Evolutionary conservation across 2,797 vertebrate genomes (phyloP), one percentile per base, ranked within the genome.

Genomic region (Protosalanx chinensis): DNA sequence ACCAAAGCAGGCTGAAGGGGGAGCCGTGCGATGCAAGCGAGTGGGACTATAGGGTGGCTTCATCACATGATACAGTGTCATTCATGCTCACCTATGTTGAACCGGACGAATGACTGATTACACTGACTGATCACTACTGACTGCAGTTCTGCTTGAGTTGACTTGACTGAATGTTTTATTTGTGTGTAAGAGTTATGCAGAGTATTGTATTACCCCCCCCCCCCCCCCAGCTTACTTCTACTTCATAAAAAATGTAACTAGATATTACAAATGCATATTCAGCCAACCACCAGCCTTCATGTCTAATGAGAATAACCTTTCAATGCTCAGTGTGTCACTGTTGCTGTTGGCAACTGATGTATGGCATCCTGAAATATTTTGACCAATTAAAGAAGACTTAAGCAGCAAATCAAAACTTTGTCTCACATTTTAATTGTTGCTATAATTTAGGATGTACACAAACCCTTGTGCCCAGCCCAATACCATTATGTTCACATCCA

Each of bases 1-100:
- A 89, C 93, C 92, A 92, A 90, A 80, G 71, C 77, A 69, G 80
- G 66, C 67, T 75, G 72, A 79, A 88, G 80, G 79, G 79, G 90
- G 91, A 86, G 84, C 79, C 73, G 82, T 37, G 81, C 85, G 86
- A 74, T 81, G 71, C 18, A 12, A 33, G 68, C 56, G 59, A 33
- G 23, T 20, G 51, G 71, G 51, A 33, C 71, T 75, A 80, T 76
- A 81, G 82, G 6, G 1, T 46, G 64, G 8, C 6, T 0, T 33
- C 49, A 56, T 33, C 15, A 51, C 2, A 71, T 89, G 89, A 88
- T 91, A 85, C 82, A 30, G 84, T 88, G 53, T 18, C 66, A 78
- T 16, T 20, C 8, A 66, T 13, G 64, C 64, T 46, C 20, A 51
- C 37, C 37, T 13, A 23, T 27, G 37, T 10, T 18, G 18, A 37